These are phyloP conservation scores for Pyrgus malvae DNA, from an alignment of 2,888 invertebrate genomes.

Conservation along the genomic window DNA sequence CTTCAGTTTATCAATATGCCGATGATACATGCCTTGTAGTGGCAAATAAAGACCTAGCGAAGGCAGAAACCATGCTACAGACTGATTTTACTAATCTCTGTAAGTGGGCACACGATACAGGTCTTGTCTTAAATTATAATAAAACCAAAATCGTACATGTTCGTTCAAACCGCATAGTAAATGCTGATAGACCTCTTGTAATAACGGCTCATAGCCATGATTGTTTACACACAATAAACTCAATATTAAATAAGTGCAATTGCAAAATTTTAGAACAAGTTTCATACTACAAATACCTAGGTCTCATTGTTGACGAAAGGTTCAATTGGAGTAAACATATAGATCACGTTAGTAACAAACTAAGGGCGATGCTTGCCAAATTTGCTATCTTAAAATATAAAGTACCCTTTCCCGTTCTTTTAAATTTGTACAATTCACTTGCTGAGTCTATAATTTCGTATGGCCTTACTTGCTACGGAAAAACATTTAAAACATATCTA, in stretches of 20 bases:
- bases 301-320: slow-evolving; percentile 4
- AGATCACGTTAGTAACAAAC: slow-evolving; percentile 1
- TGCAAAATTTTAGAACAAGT: neutral
- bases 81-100: neutral
- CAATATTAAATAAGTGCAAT: neutral
- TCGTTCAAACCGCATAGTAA: neutral
- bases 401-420: neutral
- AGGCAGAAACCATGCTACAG: neutral
- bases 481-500: slow-evolving; percentile 11
- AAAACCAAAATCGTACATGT: slow-evolving; percentile 10
- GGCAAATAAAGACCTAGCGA: neutral
- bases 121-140: slow-evolving; percentile 1
- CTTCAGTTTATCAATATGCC: neutral
- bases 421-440: neutral
- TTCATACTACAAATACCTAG: neutral
- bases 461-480: slow-evolving; percentile 19
- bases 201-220: neutral
- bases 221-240: neutral
- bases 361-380: neutral
- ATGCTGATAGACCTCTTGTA: neutral
- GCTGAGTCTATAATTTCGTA: slow-evolving; percentile 12
- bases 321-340: slow-evolving; percentile 5
- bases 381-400: slow-evolving; percentile 2
- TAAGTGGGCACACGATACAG: slow-evolving; percentile 13
- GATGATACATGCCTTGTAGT: neutral